Percentiles rank a stretch among this genome's conserved stretches.
These are phyloP conservation scores for Pardosa pseudoannulata DNA, from an alignment of 2,888 invertebrate genomes.

Conservation along the genomic window DNA sequence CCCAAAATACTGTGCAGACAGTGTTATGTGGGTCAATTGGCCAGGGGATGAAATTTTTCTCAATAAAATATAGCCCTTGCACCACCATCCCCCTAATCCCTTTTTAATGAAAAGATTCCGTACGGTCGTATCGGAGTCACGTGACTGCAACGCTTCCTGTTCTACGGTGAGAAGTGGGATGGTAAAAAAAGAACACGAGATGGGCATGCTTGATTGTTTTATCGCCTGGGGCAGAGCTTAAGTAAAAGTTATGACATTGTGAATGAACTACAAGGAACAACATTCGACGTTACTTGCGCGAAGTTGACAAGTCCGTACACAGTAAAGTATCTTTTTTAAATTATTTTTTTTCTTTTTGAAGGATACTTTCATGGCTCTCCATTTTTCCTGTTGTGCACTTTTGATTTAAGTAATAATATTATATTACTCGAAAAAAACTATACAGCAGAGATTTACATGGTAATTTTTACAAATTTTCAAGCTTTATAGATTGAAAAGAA, in stretches of 20 bases:
- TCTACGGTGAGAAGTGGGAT: neutral
- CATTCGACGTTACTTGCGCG: neutral
- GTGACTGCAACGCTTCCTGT: neutral
- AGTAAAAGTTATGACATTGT: slow-evolving; percentile 21
- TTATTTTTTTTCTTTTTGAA: too few relatives aligned
- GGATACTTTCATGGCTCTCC: too few relatives aligned
- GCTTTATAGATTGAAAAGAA: too few relatives aligned
- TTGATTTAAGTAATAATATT: too few relatives aligned
- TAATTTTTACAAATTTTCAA: too few relatives aligned
- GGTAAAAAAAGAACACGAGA: neutral
- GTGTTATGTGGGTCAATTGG: slow-evolving; percentile 49
- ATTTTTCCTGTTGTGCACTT: too few relatives aligned
- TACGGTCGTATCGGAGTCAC: neutral
- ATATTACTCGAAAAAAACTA: too few relatives aligned
- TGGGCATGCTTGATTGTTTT: slow-evolving; percentile 14
- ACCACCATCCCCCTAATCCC: slow-evolving; percentile 31
- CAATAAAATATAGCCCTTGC: slow-evolving; percentile 2
- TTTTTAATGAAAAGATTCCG: slow-evolving; percentile 49
- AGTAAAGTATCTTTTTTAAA: too few relatives aligned
- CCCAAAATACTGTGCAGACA: neutral
- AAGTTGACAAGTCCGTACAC: too few relatives aligned
- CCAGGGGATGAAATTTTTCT: slow-evolving; percentile 24
- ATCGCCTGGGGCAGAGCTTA: neutral
- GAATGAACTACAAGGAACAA: slow-evolving; percentile 1
- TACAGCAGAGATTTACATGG: too few relatives aligned